Evolutionary conservation across 2,113 vertebrate species (phyloP), one percentile per base, ranked within the genome.

Genomic region (Macquaria ambigua): DNA sequence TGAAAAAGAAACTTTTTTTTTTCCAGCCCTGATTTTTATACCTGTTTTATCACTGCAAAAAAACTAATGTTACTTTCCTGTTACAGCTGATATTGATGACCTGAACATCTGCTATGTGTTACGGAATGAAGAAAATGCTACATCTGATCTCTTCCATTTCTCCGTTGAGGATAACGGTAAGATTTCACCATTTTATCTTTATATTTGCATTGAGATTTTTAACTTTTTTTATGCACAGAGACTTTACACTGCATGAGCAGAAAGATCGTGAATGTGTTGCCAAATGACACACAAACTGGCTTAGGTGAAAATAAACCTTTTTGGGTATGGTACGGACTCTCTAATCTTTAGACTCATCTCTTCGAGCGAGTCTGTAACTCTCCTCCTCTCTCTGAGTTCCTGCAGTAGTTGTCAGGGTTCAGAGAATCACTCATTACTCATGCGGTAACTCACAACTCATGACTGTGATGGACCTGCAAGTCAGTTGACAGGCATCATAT

Each of bases 71-170:
- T 21, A 0, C 14, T 67, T 71, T 84, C 39, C 39, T 76, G 4
- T 87, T 80, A 0, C 93, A 99, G 98, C 96, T 87, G 97, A 99
- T 90, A 96, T 99, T 2, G 93, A 99, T 78, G 97, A 98, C 79
- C 95, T 97, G 95, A 97, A 97, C 91, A 96, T 99, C 94, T 98
- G 97, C 91, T 99, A 98, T 23, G 92, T 99, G 79, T 91, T 99
- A 93, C 91, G 94, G 80, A 94, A 94, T 0, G 94, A 95, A 34
- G 94, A 95, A 53, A 98, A 98, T 37, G 96, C 97, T n/a, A 97
- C 97, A 5, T 97, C 96, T 83, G 98, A 99, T 76, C 31, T 94
- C 63, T 98, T 99, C 90, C 90, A 95, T 48, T 99, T 99, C 93
- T 94, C 94, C 0, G 96, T 99, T 18, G 96, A 97, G 93, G 98